Conservation (phyloP, 2,888 invertebrate genomes). For the Drosophila sordidapex region DNA sequence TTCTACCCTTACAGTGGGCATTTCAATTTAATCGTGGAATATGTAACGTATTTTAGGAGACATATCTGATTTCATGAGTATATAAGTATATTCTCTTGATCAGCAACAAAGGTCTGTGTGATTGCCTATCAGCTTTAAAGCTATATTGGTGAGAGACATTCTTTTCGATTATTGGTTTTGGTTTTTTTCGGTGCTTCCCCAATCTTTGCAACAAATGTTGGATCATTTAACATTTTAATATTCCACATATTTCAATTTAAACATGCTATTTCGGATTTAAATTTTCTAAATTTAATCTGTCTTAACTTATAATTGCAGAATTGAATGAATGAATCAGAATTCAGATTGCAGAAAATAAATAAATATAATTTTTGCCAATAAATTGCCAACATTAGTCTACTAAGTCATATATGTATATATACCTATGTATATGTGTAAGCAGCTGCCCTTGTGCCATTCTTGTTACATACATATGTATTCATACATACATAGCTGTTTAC, state of each 20-base stretch:
- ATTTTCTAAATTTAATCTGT: too few relatives aligned
- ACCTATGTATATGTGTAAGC: not conserved
- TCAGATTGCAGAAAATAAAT: not conserved
- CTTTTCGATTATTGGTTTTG: too few relatives aligned
- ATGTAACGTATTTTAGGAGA: not conserved
- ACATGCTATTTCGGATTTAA: not conserved
- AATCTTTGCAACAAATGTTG: too few relatives aligned
- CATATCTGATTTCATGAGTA: not conserved
- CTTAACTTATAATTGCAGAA: too few relatives aligned
- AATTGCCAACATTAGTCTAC: not conserved
- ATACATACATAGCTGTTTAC: not conserved
- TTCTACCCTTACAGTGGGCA: not conserved
- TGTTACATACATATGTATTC: not conserved
- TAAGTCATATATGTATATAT: not conserved
- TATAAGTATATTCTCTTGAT: not conserved
- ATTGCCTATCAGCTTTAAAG: not conserved
- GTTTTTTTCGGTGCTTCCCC: too few relatives aligned
- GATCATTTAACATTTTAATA: not conserved
- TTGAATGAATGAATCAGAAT: too few relatives aligned
- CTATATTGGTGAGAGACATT: not conserved
- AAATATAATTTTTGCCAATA: not conserved
- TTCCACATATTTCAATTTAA: not conserved
- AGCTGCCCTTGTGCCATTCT: not conserved
- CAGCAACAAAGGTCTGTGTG: not conserved
- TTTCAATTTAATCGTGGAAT: not conserved